phyloP scores from a whole-genome alignment of 2,888 invertebrate genomes.

The Incurvaria masculella region DNA sequence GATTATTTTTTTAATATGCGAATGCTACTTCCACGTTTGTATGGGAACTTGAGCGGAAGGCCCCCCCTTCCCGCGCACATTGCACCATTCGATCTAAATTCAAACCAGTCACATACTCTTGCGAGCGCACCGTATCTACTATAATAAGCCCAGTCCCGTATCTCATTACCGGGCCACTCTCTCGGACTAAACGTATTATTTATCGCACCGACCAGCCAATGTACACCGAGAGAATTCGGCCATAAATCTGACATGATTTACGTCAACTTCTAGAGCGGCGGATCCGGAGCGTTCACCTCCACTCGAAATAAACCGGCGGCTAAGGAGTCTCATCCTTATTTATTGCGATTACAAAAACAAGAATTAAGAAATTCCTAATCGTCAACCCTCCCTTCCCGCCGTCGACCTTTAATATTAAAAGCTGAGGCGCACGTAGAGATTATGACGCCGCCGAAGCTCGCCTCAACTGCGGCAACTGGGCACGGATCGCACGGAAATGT shows the following conservation, averaged over 20 bases:
- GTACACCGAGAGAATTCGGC: conserved; percentile 8
- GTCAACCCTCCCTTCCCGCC: background rate
- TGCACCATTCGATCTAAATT: too few species aligned
- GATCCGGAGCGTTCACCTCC: background rate
- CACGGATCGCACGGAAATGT: too few species aligned
- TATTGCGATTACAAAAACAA: conserved; percentile 15
- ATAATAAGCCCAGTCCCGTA: conserved; percentile 26
- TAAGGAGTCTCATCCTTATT: conserved; percentile 13
- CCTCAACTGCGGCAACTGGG: too few species aligned
- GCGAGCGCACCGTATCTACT: too few species aligned
- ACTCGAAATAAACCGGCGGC: background rate
- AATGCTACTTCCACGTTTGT: too few species aligned
- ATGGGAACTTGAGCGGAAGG: too few species aligned
- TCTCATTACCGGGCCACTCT: conserved; percentile 34
- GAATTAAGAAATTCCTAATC: conserved; percentile 12
- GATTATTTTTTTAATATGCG: too few species aligned
- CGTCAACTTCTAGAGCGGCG: conserved; percentile 14
- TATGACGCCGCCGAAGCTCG: conserved; percentile 3
- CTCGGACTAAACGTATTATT: conserved; percentile 40
- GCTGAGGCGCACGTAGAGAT: conserved; percentile 3
- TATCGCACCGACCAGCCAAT: conserved; percentile 20
- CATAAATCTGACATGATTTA: conserved; percentile 23
- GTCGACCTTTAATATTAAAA: background rate
- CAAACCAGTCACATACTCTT: too few species aligned
- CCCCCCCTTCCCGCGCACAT: too few species aligned